Percentiles rank a stretch among this genome's conserved stretches.
These are phyloP conservation scores for Pyrochroa serraticornis DNA, from an alignment of 2,888 invertebrate genomes.

Conservation along the genomic window DNA sequence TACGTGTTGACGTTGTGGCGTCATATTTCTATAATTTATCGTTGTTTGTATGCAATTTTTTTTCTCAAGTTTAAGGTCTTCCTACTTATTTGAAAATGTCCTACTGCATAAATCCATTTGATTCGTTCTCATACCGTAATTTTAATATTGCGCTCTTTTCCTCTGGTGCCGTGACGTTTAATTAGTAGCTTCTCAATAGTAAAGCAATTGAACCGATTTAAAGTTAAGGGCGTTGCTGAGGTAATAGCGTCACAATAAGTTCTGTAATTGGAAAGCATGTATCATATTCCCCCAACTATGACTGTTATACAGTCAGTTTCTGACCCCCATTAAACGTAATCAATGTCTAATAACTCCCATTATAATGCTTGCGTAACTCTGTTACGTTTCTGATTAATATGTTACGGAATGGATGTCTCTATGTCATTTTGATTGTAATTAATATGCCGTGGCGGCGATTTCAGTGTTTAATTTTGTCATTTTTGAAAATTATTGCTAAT, in stretches of 20 bases:
- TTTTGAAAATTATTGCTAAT: no score
- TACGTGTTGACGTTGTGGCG: constrained; percentile 19
- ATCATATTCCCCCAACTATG: constrained; percentile 23
- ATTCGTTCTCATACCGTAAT: no score
- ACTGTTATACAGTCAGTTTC: constrained; percentile 24
- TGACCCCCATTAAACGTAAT: constrained; percentile 39
- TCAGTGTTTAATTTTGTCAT: neutral
- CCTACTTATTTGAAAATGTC: no score
- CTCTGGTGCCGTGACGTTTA: no score
- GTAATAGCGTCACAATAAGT: constrained; percentile 28
- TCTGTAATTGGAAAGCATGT: constrained; percentile 38
- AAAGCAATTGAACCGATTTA: no score
- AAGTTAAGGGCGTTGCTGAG: neutral
- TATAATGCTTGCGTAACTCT: constrained; percentile 30
- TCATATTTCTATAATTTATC: constrained; percentile 19
- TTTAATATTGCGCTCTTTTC: no score
- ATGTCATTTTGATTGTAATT: constrained; percentile 30
- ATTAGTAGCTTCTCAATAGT: no score
- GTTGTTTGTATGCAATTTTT: constrained; percentile 28
- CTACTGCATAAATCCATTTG: no score
- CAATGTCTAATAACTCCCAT: constrained; percentile 39
- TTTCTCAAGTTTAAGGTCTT: neutral
- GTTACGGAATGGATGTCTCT: constrained; percentile 26
- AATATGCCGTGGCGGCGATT: constrained; percentile 30
- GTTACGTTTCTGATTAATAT: constrained; percentile 33